A percentile compares a stretch with the other conserved stretches of the same genome.
These are phyloP conservation scores for Zaprionus obscuricornis DNA, from an alignment of 2,888 invertebrate species.

Conservation along the genomic window DNA sequence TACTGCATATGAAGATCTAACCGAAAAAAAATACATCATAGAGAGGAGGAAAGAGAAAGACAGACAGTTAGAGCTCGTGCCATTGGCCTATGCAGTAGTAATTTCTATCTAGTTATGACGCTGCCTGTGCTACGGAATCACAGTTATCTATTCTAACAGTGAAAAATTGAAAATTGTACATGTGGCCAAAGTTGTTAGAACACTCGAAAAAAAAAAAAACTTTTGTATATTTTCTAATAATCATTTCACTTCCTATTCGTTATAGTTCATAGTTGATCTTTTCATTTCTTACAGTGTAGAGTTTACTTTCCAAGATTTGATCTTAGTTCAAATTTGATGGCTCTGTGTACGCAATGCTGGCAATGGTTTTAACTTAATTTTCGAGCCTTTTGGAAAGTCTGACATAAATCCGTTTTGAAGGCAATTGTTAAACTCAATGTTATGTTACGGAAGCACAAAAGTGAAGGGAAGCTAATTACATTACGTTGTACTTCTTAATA, in stretches of 20 bases:
- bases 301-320: conserved; percentile 6
- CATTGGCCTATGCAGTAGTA: conserved; percentile 53
- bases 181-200: conserved; percentile 39
- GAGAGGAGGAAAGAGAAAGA: neutral
- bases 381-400: conserved; percentile 41
- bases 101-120: conserved; percentile 71
- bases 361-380: conserved; percentile 33
- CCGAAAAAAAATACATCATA: neutral
- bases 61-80: conserved; percentile 64
- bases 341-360: conserved; percentile 43
- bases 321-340: conserved; percentile 17
- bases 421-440: conserved; percentile 36
- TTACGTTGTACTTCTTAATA: neutral
- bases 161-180: conserved; percentile 74
- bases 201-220: too few species aligned
- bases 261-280: neutral
- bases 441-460: conserved; percentile 37
- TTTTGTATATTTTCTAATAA: too few species aligned
- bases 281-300: neutral
- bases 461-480: conserved; percentile 17
- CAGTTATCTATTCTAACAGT: conserved; percentile 76
- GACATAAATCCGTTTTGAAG: conserved; percentile 23
- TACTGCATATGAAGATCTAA: too few species aligned
- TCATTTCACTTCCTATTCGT: too few species aligned
- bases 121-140: conserved; percentile 56